Conservation (phyloP, 2,113 vertebrate genomes). For the Zapus hudsonius region DNA sequence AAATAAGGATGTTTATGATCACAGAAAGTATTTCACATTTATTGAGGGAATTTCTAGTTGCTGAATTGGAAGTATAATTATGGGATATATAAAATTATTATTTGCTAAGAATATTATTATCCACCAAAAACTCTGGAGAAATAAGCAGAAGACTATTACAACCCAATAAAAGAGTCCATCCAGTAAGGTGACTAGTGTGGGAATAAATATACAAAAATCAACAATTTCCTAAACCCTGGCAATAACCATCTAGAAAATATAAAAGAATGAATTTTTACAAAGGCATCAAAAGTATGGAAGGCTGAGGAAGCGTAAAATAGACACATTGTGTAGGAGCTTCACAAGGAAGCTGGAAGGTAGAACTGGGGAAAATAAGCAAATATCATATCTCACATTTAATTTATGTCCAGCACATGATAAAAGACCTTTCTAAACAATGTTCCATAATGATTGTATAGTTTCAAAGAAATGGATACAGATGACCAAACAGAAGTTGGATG, state of each 20-base stretch:
- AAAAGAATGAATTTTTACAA: constrained; percentile 31
- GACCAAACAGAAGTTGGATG: neutral
- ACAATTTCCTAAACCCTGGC: constrained; percentile 42
- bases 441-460: constrained; percentile 1
- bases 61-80: constrained; percentile 36
- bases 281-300: constrained; percentile 25
- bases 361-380: neutral
- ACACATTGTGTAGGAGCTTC: neutral
- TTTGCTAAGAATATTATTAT: constrained; percentile 52
- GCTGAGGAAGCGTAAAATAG: neutral
- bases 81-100: constrained; percentile 35
- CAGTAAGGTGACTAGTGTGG: constrained; percentile 50
- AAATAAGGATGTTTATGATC: neutral
- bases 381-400: neutral
- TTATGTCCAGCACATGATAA: neutral
- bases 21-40: constrained; percentile 26
- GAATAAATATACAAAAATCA: constrained; percentile 63
- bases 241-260: constrained; percentile 41
- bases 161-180: constrained; percentile 20
- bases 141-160: constrained; percentile 56
- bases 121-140: constrained; percentile 56
- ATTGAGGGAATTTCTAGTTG: constrained; percentile 38
- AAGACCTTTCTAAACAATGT: neutral
- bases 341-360: neutral
- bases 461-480: constrained; percentile 6